Evolutionary conservation across 2,888 invertebrate genomes (phyloP).

Genomic region (Bombylius major): DNA sequence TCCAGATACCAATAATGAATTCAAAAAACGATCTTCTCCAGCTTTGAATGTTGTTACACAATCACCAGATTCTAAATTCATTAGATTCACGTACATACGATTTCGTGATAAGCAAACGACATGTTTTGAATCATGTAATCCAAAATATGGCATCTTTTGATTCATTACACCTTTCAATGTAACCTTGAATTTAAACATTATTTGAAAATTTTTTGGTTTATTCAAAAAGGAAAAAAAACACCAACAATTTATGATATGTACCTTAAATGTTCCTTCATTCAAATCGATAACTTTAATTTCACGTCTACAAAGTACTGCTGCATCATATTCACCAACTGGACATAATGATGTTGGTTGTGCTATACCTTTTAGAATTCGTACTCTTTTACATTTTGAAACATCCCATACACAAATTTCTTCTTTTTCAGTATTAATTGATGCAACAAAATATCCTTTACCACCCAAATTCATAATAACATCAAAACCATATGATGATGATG

Average conservation of each 20-base stretch:
- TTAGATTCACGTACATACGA: slow-evolving; percentile 79
- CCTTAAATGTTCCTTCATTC: slow-evolving; percentile 49
- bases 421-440: slow-evolving; percentile 57
- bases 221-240: background rate
- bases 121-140: slow-evolving; percentile 66
- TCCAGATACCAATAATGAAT: slow-evolving; percentile 74
- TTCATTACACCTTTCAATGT: slow-evolving; percentile 80
- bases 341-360: slow-evolving; percentile 66
- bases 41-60: slow-evolving; percentile 67
- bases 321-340: slow-evolving; percentile 61
- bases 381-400: slow-evolving; percentile 49
- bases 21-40: slow-evolving; percentile 80
- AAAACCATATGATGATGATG: slow-evolving; percentile 35
- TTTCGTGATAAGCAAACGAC: slow-evolving; percentile 69
- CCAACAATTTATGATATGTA: slow-evolving; percentile 10
- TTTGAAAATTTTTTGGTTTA: background rate
- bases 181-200: slow-evolving; percentile 34
- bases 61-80: slow-evolving; percentile 65
- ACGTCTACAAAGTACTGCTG: slow-evolving; percentile 67
- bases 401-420: slow-evolving; percentile 78
- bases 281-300: slow-evolving; percentile 71
- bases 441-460: slow-evolving; percentile 54
- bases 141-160: slow-evolving; percentile 85
- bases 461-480: slow-evolving; percentile 32
- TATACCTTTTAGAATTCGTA: slow-evolving; percentile 58